Base-by-base conservation (phyloP, 2,113 vertebrate genomes). In the Hydrochoerus hydrochaeris region DNA sequence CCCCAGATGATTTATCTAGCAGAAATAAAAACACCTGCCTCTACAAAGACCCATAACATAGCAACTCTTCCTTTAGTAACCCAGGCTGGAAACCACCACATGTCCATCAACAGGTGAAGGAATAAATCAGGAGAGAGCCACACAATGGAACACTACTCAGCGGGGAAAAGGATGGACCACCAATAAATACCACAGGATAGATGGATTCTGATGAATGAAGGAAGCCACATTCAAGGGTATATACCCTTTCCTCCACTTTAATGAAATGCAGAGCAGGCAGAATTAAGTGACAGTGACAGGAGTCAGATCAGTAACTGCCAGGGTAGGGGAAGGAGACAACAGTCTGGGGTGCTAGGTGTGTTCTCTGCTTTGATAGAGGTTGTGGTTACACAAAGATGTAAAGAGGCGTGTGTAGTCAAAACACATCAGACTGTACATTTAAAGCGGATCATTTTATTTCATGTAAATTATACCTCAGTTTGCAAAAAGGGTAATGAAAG, bases 281-380 rank as follows among this genome's bases (percentile, higher is more conserved):
- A 80, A 91, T 1, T 22, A 94, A 85, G 32, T 30, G 17, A 1
- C 38, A 8, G 49, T 88, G 54, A 88, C 9, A 13, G 28, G 82
- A 88, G 38, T n/a, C n/a, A 41, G 60, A 69, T 17, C 30, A 4
- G 60, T 71, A 24, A 26, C 75, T 83, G 52, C 13, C 22, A 44
- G n/a, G 11, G 20, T 32, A 0, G 4, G 12, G 54, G 13, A 28
- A n/a, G 16, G 16, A 75, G 52, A 32, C 91, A 38, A 35, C 52
- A 84, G 84, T 75, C n/a, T 58, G 41, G 88, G 38, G 30, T 38
- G 22, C 62, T 81, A 28, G 63, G 35, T 49, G 16, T 80, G 32
- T 90, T 93, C 35, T 78, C 85, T 73, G 52, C 75, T 92, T 86
- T 92, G 57, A 92, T 13, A 30, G 41, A 65, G 24, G n/a, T 54